Evolutionary conservation across 2,113 vertebrate species (phyloP), one percentile per base, ranked within the genome.

Genomic region (Corythoichthys intestinalis): DNA sequence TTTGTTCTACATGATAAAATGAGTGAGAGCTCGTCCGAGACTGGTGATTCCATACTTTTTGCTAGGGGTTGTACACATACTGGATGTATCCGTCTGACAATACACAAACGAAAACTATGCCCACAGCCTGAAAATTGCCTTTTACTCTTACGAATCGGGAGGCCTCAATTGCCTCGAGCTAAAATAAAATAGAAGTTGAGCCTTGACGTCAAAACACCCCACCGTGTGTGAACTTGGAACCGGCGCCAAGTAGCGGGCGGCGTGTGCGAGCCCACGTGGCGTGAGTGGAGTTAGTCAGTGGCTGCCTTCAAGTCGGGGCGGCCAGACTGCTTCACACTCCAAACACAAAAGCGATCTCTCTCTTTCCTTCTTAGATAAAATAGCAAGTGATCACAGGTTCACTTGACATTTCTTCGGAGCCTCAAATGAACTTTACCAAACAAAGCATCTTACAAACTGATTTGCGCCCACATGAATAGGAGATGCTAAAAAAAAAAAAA

Each of bases 241-340:
- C 2, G 44, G 14, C 13, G 14, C 34, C 44, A 49, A 65, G 20
- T 15, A 15, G 49, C 47, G 52, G 28, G 44, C 28, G 14, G 62
- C 79, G 1, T 71, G 88, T 75, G 52, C 37, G 69, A 78, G 71
- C 86, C 59, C 83, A 83, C 74, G 76, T 86, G 79, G 74, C 69
- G 53, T 86, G 81, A 86, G 83, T 53, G 66, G 53, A 82, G 66
- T 57, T 6, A 64, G 75, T 69, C 77, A 38, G 34, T 52, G 34
- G 47, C 49, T 37, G 34, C 35, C 64, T 66, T 66, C 64, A 52
- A 66, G 47, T 66, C n/a, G 44, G 34, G 63, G 28, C 47, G 20
- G 38, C 47, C 12, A 48, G 10, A 8, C 39, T 13, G 9, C 12
- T 9, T 10, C 34, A 11, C 5, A 15, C 15, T 39, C 41, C 56